phyloP scores from a whole-genome alignment of 2,113 vertebrate genomes.

The Martes martes region DNA sequence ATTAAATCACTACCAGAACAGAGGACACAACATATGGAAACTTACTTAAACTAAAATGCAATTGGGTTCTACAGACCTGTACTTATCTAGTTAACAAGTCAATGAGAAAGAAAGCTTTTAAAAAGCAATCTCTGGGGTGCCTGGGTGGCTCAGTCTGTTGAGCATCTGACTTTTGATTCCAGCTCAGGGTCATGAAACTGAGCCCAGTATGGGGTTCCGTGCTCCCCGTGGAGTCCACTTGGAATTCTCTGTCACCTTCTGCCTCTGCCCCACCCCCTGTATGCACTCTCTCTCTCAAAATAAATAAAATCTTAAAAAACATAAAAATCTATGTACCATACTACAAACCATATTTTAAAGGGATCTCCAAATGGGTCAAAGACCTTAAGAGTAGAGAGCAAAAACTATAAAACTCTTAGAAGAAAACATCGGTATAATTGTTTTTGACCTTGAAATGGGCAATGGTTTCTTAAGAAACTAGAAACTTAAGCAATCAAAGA shows the following conservation, averaged over 20 bases:
- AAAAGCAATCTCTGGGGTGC: background rate
- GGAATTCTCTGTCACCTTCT: background rate
- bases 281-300: background rate
- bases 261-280: background rate
- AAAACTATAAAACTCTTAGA: background rate
- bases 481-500: background rate
- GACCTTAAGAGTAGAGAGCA: background rate
- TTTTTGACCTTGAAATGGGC: background rate
- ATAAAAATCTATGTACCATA: background rate
- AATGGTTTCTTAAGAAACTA: background rate
- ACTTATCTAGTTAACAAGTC: background rate
- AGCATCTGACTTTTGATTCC: background rate
- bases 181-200: background rate
- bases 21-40: background rate
- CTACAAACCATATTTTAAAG: background rate
- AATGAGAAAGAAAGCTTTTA: background rate
- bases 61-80: background rate
- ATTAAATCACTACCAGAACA: background rate
- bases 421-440: background rate
- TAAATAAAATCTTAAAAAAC: background rate
- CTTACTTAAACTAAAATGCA: background rate
- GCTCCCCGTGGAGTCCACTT: background rate
- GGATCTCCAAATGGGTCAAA: background rate
- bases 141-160: background rate
- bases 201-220: background rate